Percentiles rank a stretch among this genome's conserved stretches.
Conservation (phyloP, 2,888 invertebrate species). For the Agonopterix subpropinquella region DNA sequence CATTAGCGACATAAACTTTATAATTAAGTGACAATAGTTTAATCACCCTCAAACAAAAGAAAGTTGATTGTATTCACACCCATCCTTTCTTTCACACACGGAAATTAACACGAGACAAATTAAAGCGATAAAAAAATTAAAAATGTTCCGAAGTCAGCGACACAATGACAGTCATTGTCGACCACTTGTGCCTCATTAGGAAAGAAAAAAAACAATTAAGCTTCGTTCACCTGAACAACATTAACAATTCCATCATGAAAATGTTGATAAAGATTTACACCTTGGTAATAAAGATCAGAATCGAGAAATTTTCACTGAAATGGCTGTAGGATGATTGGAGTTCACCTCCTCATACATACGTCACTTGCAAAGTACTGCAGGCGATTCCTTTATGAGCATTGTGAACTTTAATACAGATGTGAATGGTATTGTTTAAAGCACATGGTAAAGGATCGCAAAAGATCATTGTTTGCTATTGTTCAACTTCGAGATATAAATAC, state of each 20-base stretch:
- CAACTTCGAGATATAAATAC: too few relatives aligned
- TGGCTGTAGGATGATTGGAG: neutral
- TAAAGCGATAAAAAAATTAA: conserved; percentile 42
- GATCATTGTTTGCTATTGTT: conserved; percentile 5
- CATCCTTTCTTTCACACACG: conserved; percentile 39
- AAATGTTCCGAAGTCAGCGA: conserved; percentile 38
- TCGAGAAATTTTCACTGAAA: neutral
- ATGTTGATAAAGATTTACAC: neutral
- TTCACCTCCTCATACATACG: conserved; percentile 42
- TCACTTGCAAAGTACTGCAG: conserved; percentile 44
- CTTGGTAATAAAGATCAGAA: conserved; percentile 1
- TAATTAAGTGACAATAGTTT: conserved; percentile 4
- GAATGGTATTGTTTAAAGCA: conserved; percentile 64
- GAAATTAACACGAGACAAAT: conserved; percentile 49
- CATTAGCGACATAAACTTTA: conserved; percentile 2
- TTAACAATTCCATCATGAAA: conserved; percentile 3
- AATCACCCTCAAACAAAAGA: neutral
- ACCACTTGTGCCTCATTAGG: conserved; percentile 70
- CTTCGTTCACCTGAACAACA: conserved; percentile 40
- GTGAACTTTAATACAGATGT: conserved; percentile 60
- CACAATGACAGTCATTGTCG: conserved; percentile 65
- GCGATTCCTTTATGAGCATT: conserved; percentile 67
- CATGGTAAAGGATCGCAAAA: conserved; percentile 24
- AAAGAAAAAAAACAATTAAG: conserved; percentile 67
- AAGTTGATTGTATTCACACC: conserved; percentile 1